phyloP scores from a whole-genome alignment of 2,888 invertebrate species.

The Pristionchus fissidentatus region DNA sequence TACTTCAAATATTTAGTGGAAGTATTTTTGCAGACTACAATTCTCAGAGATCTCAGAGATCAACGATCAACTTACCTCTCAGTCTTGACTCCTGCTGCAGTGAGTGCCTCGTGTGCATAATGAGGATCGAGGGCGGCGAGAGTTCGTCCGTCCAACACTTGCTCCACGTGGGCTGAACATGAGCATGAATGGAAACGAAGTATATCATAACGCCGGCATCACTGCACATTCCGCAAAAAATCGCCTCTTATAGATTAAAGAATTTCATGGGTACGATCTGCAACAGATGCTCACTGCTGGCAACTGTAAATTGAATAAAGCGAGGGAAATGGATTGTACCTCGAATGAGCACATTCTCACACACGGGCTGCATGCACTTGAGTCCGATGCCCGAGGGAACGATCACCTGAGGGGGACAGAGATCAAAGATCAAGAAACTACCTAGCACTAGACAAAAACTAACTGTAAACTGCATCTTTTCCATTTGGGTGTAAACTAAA shows the following conservation, averaged over 20 bases:
- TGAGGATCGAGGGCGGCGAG: slow-evolving; percentile 1
- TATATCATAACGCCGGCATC: too few species aligned
- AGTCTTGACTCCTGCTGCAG: not conserved
- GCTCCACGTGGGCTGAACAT: slow-evolving; percentile 28
- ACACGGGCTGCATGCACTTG: slow-evolving; percentile 34
- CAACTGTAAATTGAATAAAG: too few species aligned
- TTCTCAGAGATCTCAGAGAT: too few species aligned
- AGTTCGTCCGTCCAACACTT: slow-evolving; percentile 26
- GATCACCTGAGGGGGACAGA: slow-evolving; percentile 36
- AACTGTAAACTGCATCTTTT: not conserved
- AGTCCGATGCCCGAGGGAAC: slow-evolving; percentile 13
- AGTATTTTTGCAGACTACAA: too few species aligned
- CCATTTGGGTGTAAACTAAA: not conserved
- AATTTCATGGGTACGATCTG: too few species aligned
- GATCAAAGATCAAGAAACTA: not conserved
- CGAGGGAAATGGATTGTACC: too few species aligned
- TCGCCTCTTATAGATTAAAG: too few species aligned
- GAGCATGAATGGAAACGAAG: not conserved
- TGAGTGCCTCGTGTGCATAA: slow-evolving; percentile 13
- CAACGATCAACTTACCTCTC: slow-evolving; percentile 46
- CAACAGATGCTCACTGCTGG: too few species aligned
- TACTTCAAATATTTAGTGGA: too few species aligned
- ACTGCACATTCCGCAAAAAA: too few species aligned
- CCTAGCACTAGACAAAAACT: not conserved
- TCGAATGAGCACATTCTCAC: not conserved